These are phyloP conservation scores for Sphinx pinastri DNA, from an alignment of 2,888 invertebrate genomes.

Conservation along the genomic window DNA sequence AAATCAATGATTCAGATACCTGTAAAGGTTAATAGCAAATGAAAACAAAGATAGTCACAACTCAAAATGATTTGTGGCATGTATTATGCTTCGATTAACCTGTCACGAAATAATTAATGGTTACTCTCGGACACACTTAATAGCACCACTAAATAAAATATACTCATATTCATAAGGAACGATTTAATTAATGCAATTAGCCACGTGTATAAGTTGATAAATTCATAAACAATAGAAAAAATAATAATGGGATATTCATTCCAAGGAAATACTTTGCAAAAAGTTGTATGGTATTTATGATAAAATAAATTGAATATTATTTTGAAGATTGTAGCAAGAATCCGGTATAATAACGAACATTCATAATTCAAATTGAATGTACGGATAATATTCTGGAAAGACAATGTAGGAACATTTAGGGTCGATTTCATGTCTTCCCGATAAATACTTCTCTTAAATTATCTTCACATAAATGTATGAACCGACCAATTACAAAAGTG, in stretches of 20 bases:
- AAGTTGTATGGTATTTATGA: background rate
- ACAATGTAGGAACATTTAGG: too few relatives aligned
- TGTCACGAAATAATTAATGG: background rate
- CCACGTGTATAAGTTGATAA: slow-evolving; percentile 38
- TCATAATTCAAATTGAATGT: too few relatives aligned
- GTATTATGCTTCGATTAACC: slow-evolving; percentile 4
- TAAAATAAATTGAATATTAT: background rate
- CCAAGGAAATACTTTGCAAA: background rate
- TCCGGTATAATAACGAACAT: too few relatives aligned
- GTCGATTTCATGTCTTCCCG: too few relatives aligned
- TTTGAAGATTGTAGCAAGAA: too few relatives aligned
- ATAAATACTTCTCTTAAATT: too few relatives aligned
- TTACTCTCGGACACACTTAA: slow-evolving; percentile 12
- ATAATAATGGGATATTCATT: background rate
- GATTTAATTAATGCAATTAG: slow-evolving; percentile 35
- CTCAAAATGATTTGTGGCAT: background rate
- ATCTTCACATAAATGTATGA: too few relatives aligned
- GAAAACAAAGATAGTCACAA: background rate
- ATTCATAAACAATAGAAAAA: background rate
- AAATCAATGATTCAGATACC: background rate
- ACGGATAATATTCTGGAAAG: too few relatives aligned
- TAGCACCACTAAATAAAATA: background rate
- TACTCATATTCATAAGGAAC: slow-evolving; percentile 12
- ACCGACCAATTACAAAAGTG: too few relatives aligned
- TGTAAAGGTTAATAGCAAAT: background rate